Conservation (phyloP, 1,140 invertebrate species). For the Anastrepha ludens region DNA sequence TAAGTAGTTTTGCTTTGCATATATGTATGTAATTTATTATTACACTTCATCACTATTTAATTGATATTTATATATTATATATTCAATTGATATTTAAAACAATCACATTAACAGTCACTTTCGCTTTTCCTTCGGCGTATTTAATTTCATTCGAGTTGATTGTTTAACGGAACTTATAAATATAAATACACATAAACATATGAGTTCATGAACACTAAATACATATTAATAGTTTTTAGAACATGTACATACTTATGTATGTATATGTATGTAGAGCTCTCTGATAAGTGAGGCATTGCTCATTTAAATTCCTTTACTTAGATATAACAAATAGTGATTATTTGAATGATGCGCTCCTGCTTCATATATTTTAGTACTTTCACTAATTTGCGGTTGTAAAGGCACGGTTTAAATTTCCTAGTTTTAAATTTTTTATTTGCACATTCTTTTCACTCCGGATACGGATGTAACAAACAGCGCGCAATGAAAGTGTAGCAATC, state of each 20-base stretch:
- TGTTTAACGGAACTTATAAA: constrained; percentile 15
- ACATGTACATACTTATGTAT: neutral
- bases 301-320: neutral
- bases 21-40: neutral
- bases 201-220: neutral
- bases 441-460: neutral
- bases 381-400: neutral
- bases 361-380: neutral
- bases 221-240: neutral
- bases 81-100: neutral
- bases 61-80: neutral
- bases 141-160: constrained; percentile 16
- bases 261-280: neutral
- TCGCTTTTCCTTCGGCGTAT: neutral
- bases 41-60: neutral
- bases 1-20: neutral
- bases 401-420: constrained; percentile 19
- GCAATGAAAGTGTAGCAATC: neutral
- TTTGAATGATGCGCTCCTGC: neutral
- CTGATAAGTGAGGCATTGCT: too few relatives aligned
- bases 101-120: neutral
- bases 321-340: neutral
- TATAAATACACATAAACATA: neutral
- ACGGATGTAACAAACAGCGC: neutral
- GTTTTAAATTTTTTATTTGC: neutral